Evolutionary conservation across 1,140 invertebrate species (phyloP).

Genomic region (Aphis gossypii): DNA sequence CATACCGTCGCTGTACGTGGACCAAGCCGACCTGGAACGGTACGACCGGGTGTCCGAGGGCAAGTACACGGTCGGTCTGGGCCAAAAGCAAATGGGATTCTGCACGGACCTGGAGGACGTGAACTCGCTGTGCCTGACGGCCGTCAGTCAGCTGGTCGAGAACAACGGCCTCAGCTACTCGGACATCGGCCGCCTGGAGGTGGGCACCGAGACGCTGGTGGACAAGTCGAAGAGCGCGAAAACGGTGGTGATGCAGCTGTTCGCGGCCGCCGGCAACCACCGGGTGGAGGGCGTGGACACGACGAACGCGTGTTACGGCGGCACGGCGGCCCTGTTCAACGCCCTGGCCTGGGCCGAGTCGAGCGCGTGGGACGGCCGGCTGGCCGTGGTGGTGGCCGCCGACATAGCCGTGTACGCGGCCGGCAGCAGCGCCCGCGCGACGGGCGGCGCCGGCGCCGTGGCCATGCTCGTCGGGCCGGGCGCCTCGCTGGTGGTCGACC

Average conservation of each 20-base stretch:
- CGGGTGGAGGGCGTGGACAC: conserved; percentile 97
- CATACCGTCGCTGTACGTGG: conserved; percentile 91
- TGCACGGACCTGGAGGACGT: conserved; percentile 97
- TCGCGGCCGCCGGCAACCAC: conserved; percentile 82
- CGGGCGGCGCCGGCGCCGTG: conserved; percentile 96
- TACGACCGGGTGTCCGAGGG: conserved; percentile 85
- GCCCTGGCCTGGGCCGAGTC: conserved; percentile 96
- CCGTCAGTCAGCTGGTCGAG: conserved; percentile 81
- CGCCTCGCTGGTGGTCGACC: conserved; percentile 88
- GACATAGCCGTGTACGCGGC: conserved; percentile 96
- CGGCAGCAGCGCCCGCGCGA: conserved; percentile 84
- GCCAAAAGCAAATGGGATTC: conserved; percentile 95
- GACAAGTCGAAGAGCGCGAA: conserved; percentile 99
- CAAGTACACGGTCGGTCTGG: conserved; percentile 97
- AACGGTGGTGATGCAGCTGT: conserved; percentile 94
- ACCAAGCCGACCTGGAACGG: conserved; percentile 88
- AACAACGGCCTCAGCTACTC: conserved; percentile 75
- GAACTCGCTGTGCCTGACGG: conserved; percentile 95
- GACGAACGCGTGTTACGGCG: conserved; percentile 98
- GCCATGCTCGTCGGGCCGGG: conserved; percentile 95
- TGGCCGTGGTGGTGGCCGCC: conserved; percentile 90
- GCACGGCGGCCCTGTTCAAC: conserved; percentile 97
- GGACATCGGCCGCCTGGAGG: conserved; percentile 92
- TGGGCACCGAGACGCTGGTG: conserved; percentile 97
- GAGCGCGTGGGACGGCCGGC: conserved; percentile 94